Evolutionary conservation across 1,140 invertebrate species (phyloP), one percentile per base, ranked within the genome.

Genomic region (Diabrotica undecimpunctata): DNA sequence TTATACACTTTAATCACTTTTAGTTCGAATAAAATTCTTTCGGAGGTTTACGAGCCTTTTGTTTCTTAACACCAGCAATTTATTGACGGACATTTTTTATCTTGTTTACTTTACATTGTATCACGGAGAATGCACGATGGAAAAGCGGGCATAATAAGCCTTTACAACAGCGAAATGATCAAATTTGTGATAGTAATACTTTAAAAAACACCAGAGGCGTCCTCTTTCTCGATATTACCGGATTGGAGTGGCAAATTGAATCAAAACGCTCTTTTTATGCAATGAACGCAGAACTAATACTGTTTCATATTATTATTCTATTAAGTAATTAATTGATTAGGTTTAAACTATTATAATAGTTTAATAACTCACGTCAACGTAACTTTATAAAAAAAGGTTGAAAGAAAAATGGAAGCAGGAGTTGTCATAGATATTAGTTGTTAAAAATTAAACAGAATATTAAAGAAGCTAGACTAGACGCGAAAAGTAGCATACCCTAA

Each of bases 1-100:
- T 54, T 54, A 54, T 54, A 25, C 41, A 46, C 55, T 57, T 57
- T 57, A 57, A 57, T 57, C 55, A 57, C 55, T 57, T 37, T 57
- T 41, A 57, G 41, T 57, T 57, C 25, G 55, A 57, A 57, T 38
- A 38, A 37, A 57, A 57, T 36, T 57, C 55, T 57, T 57, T n/a
- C 6, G n/a, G n/a, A 7, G 12, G 11, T 57, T 57, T 57, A 57
- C 55, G 55, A 57, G 25, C 37, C 36, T 12, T 57, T 57, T 57
- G 55, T 57, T 57, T 37, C 25, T 57, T 36, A 41, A 57, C 37
- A 57, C 37, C 35, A 41, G 38, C 35, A 14, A 57, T 57, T 36
- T 57, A 57, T 57, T 38, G 25, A 12, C n/a, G 55, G 1, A 37
- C n/a, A 41, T n/a, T 57, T 57, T 57, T 57, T 46, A 46, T 37